Evolutionary conservation across 2,797 vertebrate species (phyloP).

Genomic region (Anguilla obscura): DNA sequence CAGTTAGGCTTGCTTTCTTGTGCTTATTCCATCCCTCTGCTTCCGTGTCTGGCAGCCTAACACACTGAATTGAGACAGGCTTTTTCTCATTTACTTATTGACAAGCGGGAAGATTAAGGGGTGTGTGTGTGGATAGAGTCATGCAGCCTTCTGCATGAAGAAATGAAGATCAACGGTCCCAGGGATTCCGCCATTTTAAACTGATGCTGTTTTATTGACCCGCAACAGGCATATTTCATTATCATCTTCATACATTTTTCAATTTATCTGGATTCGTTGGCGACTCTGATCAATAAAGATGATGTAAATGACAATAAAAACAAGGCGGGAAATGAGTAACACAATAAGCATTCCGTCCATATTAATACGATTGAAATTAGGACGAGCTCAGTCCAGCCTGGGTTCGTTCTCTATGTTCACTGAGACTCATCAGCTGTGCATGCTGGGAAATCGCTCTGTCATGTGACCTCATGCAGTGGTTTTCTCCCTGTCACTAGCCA

Average conservation of each 20-base stretch:
- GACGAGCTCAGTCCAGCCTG: not conserved
- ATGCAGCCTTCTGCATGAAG: not conserved
- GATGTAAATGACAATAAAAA: conserved; percentile 25
- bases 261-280: conserved; percentile 8
- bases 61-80: conserved; percentile 4
- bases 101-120: conserved; percentile 29
- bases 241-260: conserved; percentile 27
- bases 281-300: conserved; percentile 29
- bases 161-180: conserved; percentile 21
- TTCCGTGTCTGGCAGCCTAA: conserved; percentile 5
- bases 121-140: not conserved
- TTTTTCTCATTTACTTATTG: conserved; percentile 26
- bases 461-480: conserved; percentile 74
- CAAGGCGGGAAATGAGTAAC: conserved; percentile 18
- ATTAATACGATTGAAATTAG: conserved; percentile 20
- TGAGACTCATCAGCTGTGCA: conserved; percentile 56
- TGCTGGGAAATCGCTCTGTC: conserved; percentile 63
- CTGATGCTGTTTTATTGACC: conserved; percentile 31
- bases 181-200: conserved; percentile 29
- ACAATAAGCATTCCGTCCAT: not conserved
- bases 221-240: conserved; percentile 35
- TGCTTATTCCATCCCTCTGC: not conserved
- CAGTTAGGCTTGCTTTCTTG: not conserved
- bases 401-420: conserved; percentile 53
- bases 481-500: conserved; percentile 53